A percentile compares a stretch with the other conserved stretches of the same genome.
phyloP scores from a whole-genome alignment of 1,140 invertebrate species.

The Helicoverpa zea region DNA sequence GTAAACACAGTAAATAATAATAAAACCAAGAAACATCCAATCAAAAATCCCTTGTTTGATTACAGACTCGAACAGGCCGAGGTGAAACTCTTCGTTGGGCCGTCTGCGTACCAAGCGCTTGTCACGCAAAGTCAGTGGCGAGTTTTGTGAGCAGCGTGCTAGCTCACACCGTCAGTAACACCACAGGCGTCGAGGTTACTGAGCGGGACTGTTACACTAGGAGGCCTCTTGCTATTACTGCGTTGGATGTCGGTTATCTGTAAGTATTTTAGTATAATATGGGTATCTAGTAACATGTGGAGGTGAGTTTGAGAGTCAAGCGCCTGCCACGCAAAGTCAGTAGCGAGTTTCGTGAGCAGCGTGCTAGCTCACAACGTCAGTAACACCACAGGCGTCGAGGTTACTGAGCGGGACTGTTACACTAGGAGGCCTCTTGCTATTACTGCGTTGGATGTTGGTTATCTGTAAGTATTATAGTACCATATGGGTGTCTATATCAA shows the following conservation, averaged over 20 bases:
- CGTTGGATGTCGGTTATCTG: constrained; percentile 87
- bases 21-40: no score
- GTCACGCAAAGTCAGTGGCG: constrained; percentile 85
- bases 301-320: constrained; percentile 85
- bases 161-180: constrained; percentile 80
- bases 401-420: constrained; percentile 86
- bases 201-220: constrained; percentile 86
- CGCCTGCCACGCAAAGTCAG: constrained; percentile 86
- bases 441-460: constrained; percentile 85
- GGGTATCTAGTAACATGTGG: neutral
- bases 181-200: constrained; percentile 80
- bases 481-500: no score
- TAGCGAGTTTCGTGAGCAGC: constrained; percentile 84
- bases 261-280: constrained; percentile 75
- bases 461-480: constrained; percentile 85
- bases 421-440: constrained; percentile 77
- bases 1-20: no score
- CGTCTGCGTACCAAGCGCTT: constrained; percentile 88
- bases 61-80: constrained; percentile 77
- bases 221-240: constrained; percentile 74
- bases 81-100: constrained; percentile 88
- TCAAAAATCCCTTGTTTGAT: no score
- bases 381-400: constrained; percentile 79
- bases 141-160: constrained; percentile 86
- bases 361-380: constrained; percentile 85